phyloP scores from a whole-genome alignment of 23 tunicate species.

The Ascidia mentula region DNA sequence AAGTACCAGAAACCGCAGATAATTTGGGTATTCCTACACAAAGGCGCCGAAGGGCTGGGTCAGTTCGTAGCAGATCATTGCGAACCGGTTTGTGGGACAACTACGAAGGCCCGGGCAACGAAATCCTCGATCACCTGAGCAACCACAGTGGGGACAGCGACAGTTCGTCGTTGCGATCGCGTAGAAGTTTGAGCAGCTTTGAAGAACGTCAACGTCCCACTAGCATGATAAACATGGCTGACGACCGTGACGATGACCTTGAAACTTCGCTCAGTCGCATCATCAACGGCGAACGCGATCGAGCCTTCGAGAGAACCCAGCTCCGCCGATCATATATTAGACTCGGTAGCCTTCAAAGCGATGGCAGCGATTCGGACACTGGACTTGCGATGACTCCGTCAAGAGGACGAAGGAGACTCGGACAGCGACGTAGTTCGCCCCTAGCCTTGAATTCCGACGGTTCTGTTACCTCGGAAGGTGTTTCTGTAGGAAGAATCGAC shows the following conservation, averaged over 20 bases:
- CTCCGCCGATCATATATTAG: conserved; percentile 47
- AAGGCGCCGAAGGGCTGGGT: neutral
- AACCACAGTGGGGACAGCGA: neutral
- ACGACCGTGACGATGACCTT: conserved; percentile 26
- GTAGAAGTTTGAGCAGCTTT: neutral
- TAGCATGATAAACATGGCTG: conserved; percentile 22
- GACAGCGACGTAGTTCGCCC: conserved; percentile 24
- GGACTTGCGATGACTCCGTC: neutral
- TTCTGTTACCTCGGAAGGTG: neutral
- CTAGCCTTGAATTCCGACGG: conserved; percentile 33
- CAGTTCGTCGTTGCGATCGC: neutral
- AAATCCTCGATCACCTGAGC: neutral
- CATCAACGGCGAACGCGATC: conserved; percentile 29
- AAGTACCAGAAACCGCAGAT: neutral
- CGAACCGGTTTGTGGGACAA: conserved; percentile 17
- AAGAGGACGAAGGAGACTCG: conserved; percentile 4
- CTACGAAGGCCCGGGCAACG: conserved; percentile 5
- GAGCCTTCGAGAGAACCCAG: conserved; percentile 55
- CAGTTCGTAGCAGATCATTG: conserved; percentile 13
- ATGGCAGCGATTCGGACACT: conserved; percentile 1
- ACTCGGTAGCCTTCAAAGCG: neutral
- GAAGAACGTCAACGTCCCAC: conserved; percentile 19
- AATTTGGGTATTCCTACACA: neutral
- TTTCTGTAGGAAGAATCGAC: neutral
- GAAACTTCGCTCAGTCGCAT: conserved; percentile 38